Percentiles rank a stretch among this genome's conserved stretches.
Conservation (phyloP, 1,140 invertebrate genomes). For the Drosophila carrolli region DNA sequence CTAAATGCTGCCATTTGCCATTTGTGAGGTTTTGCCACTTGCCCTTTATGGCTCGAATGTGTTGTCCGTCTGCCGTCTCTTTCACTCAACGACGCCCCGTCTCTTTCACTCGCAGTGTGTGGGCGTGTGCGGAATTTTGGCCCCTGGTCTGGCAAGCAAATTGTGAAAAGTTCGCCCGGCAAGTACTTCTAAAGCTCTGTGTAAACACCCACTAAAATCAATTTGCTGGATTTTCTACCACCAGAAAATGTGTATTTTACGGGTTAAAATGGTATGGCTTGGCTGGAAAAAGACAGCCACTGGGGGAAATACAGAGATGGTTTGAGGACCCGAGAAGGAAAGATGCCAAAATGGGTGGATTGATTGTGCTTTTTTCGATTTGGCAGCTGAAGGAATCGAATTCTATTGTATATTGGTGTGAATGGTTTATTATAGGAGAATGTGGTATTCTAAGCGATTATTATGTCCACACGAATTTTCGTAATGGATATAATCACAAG, state of each 20-base stretch:
- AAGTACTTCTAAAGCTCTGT: conserved; percentile 81
- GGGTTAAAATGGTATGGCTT: conserved; percentile 61
- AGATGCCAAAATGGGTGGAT: conserved; percentile 22
- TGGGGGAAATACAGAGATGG: conserved; percentile 3
- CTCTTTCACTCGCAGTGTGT: conserved; percentile 11
- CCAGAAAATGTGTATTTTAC: conserved; percentile 83
- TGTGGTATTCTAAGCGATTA: conserved; percentile 10
- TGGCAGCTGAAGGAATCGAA: conserved; percentile 3
- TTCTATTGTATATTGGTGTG: conserved; percentile 18
- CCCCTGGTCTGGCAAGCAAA: conserved; percentile 63
- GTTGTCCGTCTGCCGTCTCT: conserved; percentile 18
- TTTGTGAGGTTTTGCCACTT: conserved; percentile 84
- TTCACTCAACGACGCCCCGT: conserved; percentile 3
- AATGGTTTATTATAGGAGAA: conserved; percentile 19
- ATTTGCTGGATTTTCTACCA: conserved; percentile 84
- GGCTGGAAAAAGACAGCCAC: conserved; percentile 19
- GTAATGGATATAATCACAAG: background rate
- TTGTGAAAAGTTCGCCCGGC: conserved; percentile 73
- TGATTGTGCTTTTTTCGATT: conserved; percentile 31
- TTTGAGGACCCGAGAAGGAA: background rate
- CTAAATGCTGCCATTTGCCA: conserved; percentile 84
- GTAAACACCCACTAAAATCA: conserved; percentile 84
- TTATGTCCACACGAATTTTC: background rate
- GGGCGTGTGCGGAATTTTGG: conserved; percentile 51
- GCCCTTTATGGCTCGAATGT: conserved; percentile 61